phyloP scores from a whole-genome alignment of 2,797 vertebrate genomes.

The Cryptoprocta ferox region DNA sequence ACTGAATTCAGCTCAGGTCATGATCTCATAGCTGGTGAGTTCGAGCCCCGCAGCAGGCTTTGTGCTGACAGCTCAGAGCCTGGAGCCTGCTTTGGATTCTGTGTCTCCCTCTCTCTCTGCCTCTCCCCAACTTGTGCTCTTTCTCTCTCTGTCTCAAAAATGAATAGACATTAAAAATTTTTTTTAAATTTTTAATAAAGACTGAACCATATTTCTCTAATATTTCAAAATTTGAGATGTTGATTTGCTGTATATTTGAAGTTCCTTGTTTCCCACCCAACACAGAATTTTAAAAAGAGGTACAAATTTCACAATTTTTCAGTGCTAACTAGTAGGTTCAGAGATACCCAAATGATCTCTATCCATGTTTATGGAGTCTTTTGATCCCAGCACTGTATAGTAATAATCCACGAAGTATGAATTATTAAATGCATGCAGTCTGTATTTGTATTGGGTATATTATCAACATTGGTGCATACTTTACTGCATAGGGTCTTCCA shows the following conservation, averaged over 20 bases:
- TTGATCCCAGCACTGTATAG: not conserved
- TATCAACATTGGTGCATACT: not conserved
- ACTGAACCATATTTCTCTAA: not conserved
- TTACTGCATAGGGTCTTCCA: not conserved
- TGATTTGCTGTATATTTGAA: not conserved
- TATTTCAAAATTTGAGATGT: conserved; percentile 24
- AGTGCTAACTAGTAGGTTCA: not conserved
- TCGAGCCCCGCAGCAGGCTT: no score
- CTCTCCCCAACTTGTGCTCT: no score
- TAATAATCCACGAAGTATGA: conserved; percentile 30
- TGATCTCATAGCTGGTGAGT: no score
- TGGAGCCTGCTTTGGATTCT: no score
- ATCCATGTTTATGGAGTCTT: not conserved
- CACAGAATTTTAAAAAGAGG: not conserved
- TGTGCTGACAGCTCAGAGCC: no score
- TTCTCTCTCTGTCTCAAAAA: no score
- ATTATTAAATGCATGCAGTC: conserved; percentile 32
- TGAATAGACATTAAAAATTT: no score
- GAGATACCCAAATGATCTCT: not conserved
- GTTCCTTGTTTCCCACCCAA: not conserved
- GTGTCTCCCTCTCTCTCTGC: no score
- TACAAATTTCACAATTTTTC: not conserved
- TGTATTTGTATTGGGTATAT: not conserved
- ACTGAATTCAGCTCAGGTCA: no score
- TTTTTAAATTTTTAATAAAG: not conserved